Evolutionary conservation across 2,888 invertebrate species (phyloP).

Genomic region (Trichacis sp.): DNA sequence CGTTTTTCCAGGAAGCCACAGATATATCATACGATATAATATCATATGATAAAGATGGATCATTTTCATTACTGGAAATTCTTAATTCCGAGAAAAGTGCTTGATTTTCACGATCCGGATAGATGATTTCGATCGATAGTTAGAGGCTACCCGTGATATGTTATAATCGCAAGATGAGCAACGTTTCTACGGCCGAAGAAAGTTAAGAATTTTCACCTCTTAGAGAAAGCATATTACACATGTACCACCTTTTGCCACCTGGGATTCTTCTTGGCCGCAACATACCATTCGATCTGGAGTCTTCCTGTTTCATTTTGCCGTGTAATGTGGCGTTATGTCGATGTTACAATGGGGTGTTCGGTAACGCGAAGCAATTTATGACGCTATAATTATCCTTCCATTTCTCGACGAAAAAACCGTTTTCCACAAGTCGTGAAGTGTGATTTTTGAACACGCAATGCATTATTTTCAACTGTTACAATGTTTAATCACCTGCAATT

Average conservation of each 20-base stretch:
- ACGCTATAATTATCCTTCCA: background rate
- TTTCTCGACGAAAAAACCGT: background rate
- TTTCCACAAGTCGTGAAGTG: background rate
- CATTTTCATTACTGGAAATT: slow-evolving; percentile 10
- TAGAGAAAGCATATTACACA: slow-evolving; percentile 56
- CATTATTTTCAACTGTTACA: background rate
- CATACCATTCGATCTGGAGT: slow-evolving; percentile 8
- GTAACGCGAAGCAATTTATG: slow-evolving; percentile 12
- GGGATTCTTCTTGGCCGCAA: slow-evolving; percentile 13
- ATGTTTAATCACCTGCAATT: background rate
- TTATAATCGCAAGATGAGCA: slow-evolving; percentile 36
- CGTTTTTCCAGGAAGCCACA: too few species aligned
- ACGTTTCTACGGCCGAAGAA: slow-evolving; percentile 51
- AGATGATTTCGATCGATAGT: too few species aligned
- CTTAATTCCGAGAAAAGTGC: slow-evolving; percentile 22
- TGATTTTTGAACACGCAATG: background rate
- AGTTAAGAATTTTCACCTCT: slow-evolving; percentile 58
- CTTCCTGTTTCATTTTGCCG: slow-evolving; percentile 15
- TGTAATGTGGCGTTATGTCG: slow-evolving; percentile 7
- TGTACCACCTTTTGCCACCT: slow-evolving; percentile 40
- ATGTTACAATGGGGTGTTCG: slow-evolving; percentile 24
- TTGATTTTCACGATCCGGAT: too few species aligned
- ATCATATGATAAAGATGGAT: too few species aligned
- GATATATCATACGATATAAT: too few species aligned
- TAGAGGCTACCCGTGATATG: slow-evolving; percentile 28